A percentile compares a stretch with the other conserved stretches of the same genome.
Evolutionary conservation across 2,113 vertebrate genomes (phyloP).

Genomic region (Brachirus orientalis): DNA sequence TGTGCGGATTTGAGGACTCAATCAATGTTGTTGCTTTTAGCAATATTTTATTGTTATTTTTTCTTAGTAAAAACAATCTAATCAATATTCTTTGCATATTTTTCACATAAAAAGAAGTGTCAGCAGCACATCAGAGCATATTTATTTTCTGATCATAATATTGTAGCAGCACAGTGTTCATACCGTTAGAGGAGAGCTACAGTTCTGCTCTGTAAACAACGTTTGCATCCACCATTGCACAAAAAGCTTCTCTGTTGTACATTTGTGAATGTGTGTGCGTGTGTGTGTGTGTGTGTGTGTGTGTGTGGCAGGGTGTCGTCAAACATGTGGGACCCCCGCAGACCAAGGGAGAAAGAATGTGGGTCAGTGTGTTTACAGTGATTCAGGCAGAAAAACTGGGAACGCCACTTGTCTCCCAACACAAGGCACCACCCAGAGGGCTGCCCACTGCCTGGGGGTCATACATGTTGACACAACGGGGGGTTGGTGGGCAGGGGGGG

Average conservation of each 20-base stretch:
- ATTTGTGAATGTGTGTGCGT: background rate
- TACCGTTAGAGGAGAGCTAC: background rate
- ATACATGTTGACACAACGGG: slow-evolving; percentile 3
- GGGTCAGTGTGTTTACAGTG: slow-evolving; percentile 29
- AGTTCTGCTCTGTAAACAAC: background rate
- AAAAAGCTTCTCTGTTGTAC: background rate
- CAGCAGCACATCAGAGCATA: too few species aligned
- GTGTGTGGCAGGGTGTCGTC: background rate
- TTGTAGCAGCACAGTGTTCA: background rate
- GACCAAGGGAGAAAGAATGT: slow-evolving; percentile 14
- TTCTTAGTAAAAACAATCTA: too few species aligned
- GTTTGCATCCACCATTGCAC: background rate
- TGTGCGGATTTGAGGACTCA: too few species aligned
- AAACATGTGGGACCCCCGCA: slow-evolving; percentile 15
- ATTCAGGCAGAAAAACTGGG: slow-evolving; percentile 9
- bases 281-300: background rate
- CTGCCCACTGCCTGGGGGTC: slow-evolving; percentile 4
- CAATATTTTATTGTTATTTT: too few species aligned
- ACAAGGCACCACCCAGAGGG: slow-evolving; percentile 3
- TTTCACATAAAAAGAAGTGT: too few species aligned
- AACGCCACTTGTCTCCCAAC: background rate
- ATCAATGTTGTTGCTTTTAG: too few species aligned
- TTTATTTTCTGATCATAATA: too few species aligned
- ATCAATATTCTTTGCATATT: too few species aligned
- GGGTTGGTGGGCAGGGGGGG: background rate